Evolutionary conservation across 2,797 vertebrate species (phyloP).

Genomic region (Spinus olivaceus): DNA sequence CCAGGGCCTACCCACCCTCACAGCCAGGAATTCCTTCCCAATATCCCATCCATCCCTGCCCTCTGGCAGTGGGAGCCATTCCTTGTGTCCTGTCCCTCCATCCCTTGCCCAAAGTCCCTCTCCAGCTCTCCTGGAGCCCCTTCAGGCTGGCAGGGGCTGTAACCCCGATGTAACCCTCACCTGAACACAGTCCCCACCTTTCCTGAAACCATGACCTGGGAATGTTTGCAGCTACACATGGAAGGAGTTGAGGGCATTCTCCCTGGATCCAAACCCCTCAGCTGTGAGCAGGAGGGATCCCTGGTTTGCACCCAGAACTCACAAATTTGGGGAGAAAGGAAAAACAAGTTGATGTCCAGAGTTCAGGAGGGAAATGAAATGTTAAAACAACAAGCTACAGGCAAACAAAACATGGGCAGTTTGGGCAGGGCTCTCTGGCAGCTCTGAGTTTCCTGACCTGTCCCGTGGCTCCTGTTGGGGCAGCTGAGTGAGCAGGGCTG

Average conservation of each 20-base stretch:
- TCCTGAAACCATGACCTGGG: background rate
- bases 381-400: slow-evolving; percentile 36
- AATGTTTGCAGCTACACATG: background rate
- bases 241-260: background rate
- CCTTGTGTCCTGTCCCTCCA: background rate
- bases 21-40: background rate
- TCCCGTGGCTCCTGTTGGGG: background rate
- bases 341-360: background rate
- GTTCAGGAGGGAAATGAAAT: background rate
- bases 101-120: background rate
- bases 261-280: background rate
- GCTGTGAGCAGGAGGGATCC: background rate
- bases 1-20: rapidly evolving
- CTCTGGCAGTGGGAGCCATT: background rate
- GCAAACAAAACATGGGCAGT: background rate
- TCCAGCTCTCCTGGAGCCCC: background rate
- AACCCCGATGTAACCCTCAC: background rate
- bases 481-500: rapidly evolving
- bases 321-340: background rate
- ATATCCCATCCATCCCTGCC: rapidly evolving
- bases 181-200: background rate
- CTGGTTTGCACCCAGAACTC: background rate
- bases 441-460: background rate
- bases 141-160: background rate
- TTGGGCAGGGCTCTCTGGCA: slow-evolving; percentile 20